Conservation (phyloP, 2,113 vertebrate genomes). For the Lanius collurio region DNA sequence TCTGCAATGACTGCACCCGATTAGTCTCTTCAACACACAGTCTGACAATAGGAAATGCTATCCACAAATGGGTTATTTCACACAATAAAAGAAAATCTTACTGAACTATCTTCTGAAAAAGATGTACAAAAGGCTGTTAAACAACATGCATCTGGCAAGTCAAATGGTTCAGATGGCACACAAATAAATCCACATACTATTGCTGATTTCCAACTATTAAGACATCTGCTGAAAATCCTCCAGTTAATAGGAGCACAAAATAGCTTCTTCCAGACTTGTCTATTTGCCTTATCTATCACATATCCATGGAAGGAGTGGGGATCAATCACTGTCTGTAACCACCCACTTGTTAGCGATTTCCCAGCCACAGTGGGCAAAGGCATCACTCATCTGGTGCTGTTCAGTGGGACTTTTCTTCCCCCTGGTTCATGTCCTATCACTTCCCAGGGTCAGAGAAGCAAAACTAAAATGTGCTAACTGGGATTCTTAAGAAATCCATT, state of each 20-base stretch:
- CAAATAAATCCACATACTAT: slow-evolving; percentile 61
- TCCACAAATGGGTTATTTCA: slow-evolving; percentile 55
- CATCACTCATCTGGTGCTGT: background rate
- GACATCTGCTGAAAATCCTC: slow-evolving; percentile 60
- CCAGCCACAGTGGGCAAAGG: slow-evolving; percentile 7
- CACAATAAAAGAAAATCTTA: slow-evolving; percentile 61
- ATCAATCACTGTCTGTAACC: background rate
- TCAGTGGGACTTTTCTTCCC: background rate
- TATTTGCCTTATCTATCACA: slow-evolving; percentile 22
- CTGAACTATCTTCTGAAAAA: slow-evolving; percentile 46
- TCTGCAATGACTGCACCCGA: slow-evolving; percentile 21
- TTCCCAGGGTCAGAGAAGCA: background rate
- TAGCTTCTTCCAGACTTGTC: slow-evolving; percentile 34
- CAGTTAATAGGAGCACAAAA: slow-evolving; percentile 53
- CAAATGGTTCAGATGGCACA: slow-evolving; percentile 65
- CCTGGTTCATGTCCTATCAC: background rate
- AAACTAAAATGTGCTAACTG: background rate
- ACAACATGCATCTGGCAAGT: slow-evolving; percentile 54
- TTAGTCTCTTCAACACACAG: slow-evolving; percentile 43
- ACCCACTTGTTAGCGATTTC: slow-evolving; percentile 6
- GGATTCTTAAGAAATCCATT: background rate
- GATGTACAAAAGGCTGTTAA: slow-evolving; percentile 62
- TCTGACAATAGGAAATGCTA: slow-evolving; percentile 43
- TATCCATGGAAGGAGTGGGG: background rate
- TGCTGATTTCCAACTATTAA: slow-evolving; percentile 65